These are phyloP conservation scores for Phortica okadai DNA, from an alignment of 2,888 invertebrate genomes.

Conservation along the genomic window DNA sequence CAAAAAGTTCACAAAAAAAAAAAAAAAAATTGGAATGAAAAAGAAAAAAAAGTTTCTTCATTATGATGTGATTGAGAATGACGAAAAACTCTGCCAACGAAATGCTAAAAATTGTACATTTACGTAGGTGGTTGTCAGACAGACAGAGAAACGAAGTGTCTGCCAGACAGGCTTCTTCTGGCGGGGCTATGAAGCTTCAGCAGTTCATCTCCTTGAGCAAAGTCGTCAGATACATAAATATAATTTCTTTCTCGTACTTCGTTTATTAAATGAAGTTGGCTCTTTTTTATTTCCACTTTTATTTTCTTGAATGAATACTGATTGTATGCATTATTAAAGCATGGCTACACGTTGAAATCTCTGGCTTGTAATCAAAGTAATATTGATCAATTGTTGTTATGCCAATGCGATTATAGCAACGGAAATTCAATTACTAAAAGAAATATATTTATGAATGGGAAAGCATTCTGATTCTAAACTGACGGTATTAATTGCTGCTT, in stretches of 20 bases:
- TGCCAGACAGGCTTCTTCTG: neutral
- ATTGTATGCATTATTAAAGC: no score
- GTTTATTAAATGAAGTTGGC: neutral
- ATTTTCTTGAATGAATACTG: neutral
- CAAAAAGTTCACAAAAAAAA: neutral
- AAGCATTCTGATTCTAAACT: no score
- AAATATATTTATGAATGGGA: no score
- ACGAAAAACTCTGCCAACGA: constrained; percentile 60
- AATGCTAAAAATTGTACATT: constrained; percentile 62
- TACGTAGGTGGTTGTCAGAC: constrained; percentile 70
- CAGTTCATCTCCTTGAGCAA: neutral
- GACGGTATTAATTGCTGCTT: no score
- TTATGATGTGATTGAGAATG: neutral
- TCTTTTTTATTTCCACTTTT: neutral
- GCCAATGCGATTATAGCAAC: no score
- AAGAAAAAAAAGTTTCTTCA: neutral
- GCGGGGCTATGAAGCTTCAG: neutral
- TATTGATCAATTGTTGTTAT: no score
- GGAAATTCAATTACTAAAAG: no score
- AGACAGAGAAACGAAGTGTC: constrained; percentile 25
- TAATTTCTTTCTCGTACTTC: neutral
- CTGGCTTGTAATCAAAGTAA: no score
- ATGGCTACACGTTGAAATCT: no score
- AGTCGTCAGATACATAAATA: neutral
- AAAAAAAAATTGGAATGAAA: neutral